Percentiles rank a stretch among this genome's conserved stretches.
Evolutionary conservation across 53 echinoderm and acorn worm species (phyloP).

Genomic region (Mesocentrotus franciscanus): DNA sequence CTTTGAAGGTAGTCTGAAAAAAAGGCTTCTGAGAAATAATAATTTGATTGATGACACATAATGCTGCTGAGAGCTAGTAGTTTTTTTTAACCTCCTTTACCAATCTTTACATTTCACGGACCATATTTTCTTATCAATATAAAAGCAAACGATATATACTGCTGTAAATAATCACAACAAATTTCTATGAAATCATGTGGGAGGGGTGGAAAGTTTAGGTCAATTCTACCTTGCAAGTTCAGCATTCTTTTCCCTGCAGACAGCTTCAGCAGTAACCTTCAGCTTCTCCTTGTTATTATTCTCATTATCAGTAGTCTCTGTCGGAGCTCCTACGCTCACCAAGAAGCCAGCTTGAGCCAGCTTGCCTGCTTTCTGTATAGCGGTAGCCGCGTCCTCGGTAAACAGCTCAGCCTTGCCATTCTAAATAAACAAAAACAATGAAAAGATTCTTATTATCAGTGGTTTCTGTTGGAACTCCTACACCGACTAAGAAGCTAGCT

Average conservation of each 20-base stretch:
- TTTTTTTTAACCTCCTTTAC: too few species aligned
- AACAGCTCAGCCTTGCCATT: slow-evolving; percentile 88
- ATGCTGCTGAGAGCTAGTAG: too few species aligned
- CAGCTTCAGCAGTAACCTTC: slow-evolving; percentile 83
- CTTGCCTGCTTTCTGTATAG: slow-evolving; percentile 85
- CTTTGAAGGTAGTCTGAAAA: too few species aligned
- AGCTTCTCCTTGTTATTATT: slow-evolving; percentile 82
- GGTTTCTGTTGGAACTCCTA: not conserved
- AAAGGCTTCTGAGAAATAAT: too few species aligned
- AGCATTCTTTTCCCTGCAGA: slow-evolving; percentile 88
- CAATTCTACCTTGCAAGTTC: slow-evolving; percentile 80
- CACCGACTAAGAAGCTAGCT: slow-evolving; percentile 52
- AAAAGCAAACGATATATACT: not conserved
- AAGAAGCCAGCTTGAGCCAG: slow-evolving; percentile 87
- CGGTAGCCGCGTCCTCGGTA: slow-evolving; percentile 80
- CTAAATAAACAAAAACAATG: slow-evolving; percentile 54
- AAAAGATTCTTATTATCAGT: not conserved
- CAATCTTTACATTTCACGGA: too few species aligned
- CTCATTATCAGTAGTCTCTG: slow-evolving; percentile 73
- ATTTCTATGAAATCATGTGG: not conserved
- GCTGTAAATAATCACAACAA: not conserved
- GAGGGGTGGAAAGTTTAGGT: not conserved
- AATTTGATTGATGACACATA: too few species aligned
- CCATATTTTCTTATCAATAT: too few species aligned
- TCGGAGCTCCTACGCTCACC: slow-evolving; percentile 85